These are phyloP conservation scores for Dryocosmus kuriphilus DNA, from an alignment of 2,888 invertebrate species.

Conservation along the genomic window DNA sequence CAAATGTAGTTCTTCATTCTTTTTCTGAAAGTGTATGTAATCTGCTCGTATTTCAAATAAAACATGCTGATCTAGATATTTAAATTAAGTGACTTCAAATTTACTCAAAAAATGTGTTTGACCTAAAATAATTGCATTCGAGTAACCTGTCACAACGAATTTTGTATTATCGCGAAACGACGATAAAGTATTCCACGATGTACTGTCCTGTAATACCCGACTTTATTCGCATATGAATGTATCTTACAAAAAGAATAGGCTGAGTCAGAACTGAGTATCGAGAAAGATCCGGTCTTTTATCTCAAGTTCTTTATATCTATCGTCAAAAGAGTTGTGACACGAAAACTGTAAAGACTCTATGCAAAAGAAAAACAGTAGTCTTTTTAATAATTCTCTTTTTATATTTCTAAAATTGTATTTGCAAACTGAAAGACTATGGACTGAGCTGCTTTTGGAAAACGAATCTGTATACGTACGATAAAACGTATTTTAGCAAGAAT, in stretches of 20 bases:
- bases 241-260: slow-evolving; percentile 10
- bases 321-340: neutral
- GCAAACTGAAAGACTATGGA: slow-evolving; percentile 15
- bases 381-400: neutral
- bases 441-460: slow-evolving; percentile 11
- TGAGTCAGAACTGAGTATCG: slow-evolving; percentile 22
- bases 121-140: slow-evolving; percentile 47
- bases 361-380: neutral
- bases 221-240: slow-evolving; percentile 45
- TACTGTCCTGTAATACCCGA: slow-evolving; percentile 46
- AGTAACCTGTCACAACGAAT: slow-evolving; percentile 54
- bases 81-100: slow-evolving; percentile 1
- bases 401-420: slow-evolving; percentile 25
- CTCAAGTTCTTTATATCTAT: neutral
- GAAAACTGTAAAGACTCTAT: neutral
- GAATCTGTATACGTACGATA: neutral
- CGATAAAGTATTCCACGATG: slow-evolving; percentile 39
- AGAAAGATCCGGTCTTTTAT: slow-evolving; percentile 7
- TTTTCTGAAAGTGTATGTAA: neutral
- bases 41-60: neutral
- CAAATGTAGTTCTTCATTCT: neutral
- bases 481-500: neutral
- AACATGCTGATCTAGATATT: slow-evolving; percentile 13
- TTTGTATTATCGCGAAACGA: slow-evolving; percentile 47
- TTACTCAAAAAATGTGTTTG: neutral